Percentiles rank a stretch among this genome's conserved stretches.
These are phyloP conservation scores for Tympanuchus pallidicinctus DNA, from an alignment of 2,113 vertebrate genomes.

Conservation along the genomic window DNA sequence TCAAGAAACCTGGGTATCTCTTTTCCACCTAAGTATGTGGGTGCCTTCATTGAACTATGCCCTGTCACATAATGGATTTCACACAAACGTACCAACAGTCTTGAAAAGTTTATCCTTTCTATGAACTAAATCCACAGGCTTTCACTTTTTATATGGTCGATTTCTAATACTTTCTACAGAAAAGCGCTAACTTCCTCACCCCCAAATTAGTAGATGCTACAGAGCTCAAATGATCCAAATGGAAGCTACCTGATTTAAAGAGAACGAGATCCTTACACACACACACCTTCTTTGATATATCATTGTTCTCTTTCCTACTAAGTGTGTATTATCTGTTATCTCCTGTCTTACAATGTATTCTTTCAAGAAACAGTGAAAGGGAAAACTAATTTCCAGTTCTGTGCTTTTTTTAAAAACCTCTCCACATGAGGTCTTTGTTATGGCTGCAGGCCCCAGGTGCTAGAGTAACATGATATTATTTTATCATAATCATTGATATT, in stretches of 20 bases:
- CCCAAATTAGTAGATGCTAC: neutral
- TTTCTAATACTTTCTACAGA: neutral
- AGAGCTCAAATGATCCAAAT: neutral
- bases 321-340: neutral
- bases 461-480: neutral
- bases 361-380: slow-evolving; percentile 2
- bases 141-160: neutral
- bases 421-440: slow-evolving; percentile 3
- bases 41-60: neutral
- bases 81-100: neutral
- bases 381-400: slow-evolving; percentile 40
- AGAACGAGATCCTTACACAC: neutral
- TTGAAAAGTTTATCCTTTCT: neutral
- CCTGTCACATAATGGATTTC: neutral
- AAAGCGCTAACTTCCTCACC: accelerated
- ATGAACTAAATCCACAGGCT: neutral
- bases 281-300: neutral
- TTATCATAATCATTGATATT: neutral
- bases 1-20: neutral
- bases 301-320: neutral
- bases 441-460: neutral
- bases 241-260: neutral
- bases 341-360: neutral
- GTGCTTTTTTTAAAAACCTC: neutral
- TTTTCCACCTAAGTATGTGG: neutral